phyloP scores from a whole-genome alignment of 2,888 invertebrate genomes.

The Margaritifera margaritifera region DNA sequence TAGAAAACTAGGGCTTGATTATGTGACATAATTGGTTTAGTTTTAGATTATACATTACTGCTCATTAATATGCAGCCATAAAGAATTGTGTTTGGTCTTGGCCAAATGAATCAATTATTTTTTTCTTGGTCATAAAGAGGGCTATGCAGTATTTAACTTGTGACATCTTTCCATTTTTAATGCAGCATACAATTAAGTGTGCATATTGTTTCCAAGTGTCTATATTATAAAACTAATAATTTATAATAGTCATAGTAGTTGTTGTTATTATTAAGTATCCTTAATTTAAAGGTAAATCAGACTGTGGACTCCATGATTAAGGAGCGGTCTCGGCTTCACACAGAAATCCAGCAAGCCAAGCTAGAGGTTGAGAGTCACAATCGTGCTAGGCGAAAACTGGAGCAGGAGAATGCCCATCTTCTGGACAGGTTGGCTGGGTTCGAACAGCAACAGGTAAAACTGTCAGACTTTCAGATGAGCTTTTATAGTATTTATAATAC shows the following conservation, averaged over 20 bases:
- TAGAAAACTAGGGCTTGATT: too few species aligned
- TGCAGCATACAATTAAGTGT: background rate
- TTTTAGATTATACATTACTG: background rate
- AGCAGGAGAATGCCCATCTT: constrained; percentile 63
- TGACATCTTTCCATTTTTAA: background rate
- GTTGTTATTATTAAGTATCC: background rate
- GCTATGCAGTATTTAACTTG: background rate
- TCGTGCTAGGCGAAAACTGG: constrained; percentile 50
- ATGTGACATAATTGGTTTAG: background rate
- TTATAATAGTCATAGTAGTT: background rate
- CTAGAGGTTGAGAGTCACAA: constrained; percentile 58
- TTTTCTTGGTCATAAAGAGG: background rate
- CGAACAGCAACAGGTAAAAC: constrained; percentile 62
- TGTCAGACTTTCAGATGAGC: too few species aligned
- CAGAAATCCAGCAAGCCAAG: constrained; percentile 55
- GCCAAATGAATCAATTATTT: background rate
- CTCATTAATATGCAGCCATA: background rate
- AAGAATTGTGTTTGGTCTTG: background rate
- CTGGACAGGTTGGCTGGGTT: constrained; percentile 60
- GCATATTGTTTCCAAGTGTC: background rate
- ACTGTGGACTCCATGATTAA: constrained; percentile 66
- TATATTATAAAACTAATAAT: background rate
- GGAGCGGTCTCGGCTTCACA: constrained; percentile 58
- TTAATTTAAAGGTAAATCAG: constrained; percentile 59
- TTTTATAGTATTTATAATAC: too few species aligned